Evolutionary conservation across 2,113 vertebrate genomes (phyloP).

Genomic region (Sciurus niger): DNA sequence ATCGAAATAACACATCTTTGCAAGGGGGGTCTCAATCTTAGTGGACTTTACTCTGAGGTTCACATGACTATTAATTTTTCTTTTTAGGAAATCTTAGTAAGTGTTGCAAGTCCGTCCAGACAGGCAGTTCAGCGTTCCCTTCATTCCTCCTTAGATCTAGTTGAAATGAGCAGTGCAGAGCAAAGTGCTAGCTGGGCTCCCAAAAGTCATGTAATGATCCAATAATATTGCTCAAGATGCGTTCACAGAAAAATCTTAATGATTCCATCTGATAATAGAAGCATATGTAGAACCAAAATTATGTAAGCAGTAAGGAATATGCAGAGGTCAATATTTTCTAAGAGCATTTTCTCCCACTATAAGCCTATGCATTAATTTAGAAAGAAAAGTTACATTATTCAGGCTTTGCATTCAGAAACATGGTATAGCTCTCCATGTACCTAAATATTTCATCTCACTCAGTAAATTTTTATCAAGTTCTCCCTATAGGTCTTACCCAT

Average conservation of each 20-base stretch:
- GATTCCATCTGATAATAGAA: conserved; percentile 20
- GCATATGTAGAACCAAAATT: background rate
- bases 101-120: background rate
- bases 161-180: background rate
- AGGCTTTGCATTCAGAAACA: conserved; percentile 62
- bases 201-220: background rate
- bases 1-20: background rate
- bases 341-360: background rate
- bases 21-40: background rate
- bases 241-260: conserved; percentile 7
- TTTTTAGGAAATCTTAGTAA: background rate
- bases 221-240: background rate
- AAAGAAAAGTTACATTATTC: conserved; percentile 64
- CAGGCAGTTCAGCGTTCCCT: accelerated
- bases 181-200: too few relatives aligned
- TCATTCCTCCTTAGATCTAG: background rate
- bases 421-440: conserved; percentile 50
- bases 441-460: conserved; percentile 72
- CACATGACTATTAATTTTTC: background rate
- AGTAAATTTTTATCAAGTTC: conserved; percentile 72
- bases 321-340: background rate
- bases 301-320: background rate
- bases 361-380: conserved; percentile 56
- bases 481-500: conserved; percentile 28
- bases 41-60: background rate